Conservation (phyloP, 2,113 vertebrate genomes). For the Porphyrio hochstetteri region DNA sequence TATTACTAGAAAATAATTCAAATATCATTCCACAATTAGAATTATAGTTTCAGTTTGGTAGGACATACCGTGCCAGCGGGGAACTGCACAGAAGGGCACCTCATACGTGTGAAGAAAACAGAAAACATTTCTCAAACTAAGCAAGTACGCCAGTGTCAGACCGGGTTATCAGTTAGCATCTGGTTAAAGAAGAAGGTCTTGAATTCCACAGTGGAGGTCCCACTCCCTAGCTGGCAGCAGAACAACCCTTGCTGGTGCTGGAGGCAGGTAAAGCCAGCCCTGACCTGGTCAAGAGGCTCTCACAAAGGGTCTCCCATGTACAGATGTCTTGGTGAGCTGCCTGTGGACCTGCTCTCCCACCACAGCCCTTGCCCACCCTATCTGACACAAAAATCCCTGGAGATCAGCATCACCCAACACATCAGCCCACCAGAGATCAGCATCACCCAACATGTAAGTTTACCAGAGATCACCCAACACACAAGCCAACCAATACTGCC, state of each 20-base stretch:
- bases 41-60: neutral
- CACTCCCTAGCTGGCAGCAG: fast-evolving
- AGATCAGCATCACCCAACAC: neutral
- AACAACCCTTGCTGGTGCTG: neutral
- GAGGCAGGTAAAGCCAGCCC: neutral
- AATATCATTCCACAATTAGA: neutral
- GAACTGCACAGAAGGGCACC: neutral
- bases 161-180: neutral
- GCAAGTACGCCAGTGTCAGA: neutral
- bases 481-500: neutral
- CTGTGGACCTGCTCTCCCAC: neutral
- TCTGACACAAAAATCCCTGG: fast-evolving
- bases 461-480: neutral
- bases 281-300: fast-evolving
- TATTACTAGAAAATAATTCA: neutral
- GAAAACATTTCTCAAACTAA: neutral
- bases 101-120: neutral
- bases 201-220: neutral
- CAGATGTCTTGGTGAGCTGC: fast-evolving
- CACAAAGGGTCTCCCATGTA: neutral
- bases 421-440: neutral
- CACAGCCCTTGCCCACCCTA: neutral
- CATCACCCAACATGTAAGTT: neutral
- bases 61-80: neutral
- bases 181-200: neutral